Percentiles rank a stretch among this genome's conserved stretches.
phyloP scores from a whole-genome alignment of 2,113 vertebrate genomes.

The Columba livia region DNA sequence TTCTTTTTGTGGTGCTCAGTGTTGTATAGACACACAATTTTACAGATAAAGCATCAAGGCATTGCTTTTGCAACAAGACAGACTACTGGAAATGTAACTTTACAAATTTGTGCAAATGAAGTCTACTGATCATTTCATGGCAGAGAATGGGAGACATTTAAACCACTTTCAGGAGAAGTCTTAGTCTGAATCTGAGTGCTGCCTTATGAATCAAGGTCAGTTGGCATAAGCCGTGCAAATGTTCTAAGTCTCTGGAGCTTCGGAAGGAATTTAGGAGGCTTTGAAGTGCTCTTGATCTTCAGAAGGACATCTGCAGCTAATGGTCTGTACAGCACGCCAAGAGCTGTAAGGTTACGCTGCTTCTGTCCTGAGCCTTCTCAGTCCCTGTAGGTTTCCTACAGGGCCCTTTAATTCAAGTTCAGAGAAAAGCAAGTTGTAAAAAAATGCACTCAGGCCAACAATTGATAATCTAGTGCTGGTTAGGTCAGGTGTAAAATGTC shows the following conservation, averaged over 20 bases:
- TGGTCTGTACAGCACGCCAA: neutral
- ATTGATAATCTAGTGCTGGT: neutral
- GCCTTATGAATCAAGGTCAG: conserved; percentile 39
- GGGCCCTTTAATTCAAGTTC: conserved; percentile 21
- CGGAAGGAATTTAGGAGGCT: conserved; percentile 44
- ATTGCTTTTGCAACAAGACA: neutral
- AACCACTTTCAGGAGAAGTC: neutral
- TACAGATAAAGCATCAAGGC: neutral
- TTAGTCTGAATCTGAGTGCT: neutral
- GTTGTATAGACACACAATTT: neutral
- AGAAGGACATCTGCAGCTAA: conserved; percentile 60
- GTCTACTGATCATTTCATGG: neutral
- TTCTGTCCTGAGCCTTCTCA: conserved; percentile 3
- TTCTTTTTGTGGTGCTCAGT: neutral
- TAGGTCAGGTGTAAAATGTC: conserved; percentile 57
- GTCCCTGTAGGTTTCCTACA: neutral
- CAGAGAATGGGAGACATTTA: neutral
- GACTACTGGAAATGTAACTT: neutral
- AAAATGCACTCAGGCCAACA: neutral
- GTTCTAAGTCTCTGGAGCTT: conserved; percentile 45
- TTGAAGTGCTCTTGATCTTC: conserved; percentile 58
- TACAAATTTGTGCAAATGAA: neutral
- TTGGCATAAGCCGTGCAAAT: conserved; percentile 11
- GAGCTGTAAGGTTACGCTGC: neutral
- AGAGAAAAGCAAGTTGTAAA: conserved; percentile 25